Conservation (phyloP, 1,140 invertebrate species). For the Neodiprion lecontei region DNA sequence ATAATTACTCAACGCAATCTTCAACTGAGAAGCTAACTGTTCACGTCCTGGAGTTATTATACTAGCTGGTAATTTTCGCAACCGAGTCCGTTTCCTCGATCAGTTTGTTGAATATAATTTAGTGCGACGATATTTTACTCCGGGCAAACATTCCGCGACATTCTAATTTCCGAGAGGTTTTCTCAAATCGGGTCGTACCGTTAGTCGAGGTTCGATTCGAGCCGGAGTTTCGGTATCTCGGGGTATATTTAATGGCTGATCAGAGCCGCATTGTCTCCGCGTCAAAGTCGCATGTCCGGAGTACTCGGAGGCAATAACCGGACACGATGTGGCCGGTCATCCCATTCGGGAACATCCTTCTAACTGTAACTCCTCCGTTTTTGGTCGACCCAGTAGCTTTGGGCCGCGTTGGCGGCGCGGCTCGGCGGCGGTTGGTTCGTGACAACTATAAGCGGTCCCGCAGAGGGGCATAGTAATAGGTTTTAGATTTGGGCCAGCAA, state of each 20-base stretch:
- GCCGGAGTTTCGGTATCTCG: background rate
- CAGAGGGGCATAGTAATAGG: background rate
- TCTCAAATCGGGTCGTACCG: too few species aligned
- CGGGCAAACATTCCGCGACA: too few species aligned
- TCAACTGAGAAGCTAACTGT: too few species aligned
- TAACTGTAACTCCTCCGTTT: background rate
- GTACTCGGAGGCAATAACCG: background rate
- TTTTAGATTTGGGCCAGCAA: slow-evolving; percentile 1
- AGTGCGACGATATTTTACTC: too few species aligned
- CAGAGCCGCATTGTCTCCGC: background rate
- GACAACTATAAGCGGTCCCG: background rate
- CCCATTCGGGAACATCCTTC: background rate
- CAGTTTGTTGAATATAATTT: too few species aligned
- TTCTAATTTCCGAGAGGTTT: too few species aligned
- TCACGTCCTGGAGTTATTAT: too few species aligned
- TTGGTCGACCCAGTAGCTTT: background rate
- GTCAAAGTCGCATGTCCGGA: background rate
- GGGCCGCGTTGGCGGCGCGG: too few species aligned
- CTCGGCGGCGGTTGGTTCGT: background rate
- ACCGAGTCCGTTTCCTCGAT: too few species aligned
- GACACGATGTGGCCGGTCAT: background rate
- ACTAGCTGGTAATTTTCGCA: too few species aligned
- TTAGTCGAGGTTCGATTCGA: background rate
- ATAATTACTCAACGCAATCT: too few species aligned
- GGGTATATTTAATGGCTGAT: background rate